These are phyloP conservation scores for Silurus lanzhouensis DNA, from an alignment of 2,797 vertebrate genomes.

Conservation along the genomic window DNA sequence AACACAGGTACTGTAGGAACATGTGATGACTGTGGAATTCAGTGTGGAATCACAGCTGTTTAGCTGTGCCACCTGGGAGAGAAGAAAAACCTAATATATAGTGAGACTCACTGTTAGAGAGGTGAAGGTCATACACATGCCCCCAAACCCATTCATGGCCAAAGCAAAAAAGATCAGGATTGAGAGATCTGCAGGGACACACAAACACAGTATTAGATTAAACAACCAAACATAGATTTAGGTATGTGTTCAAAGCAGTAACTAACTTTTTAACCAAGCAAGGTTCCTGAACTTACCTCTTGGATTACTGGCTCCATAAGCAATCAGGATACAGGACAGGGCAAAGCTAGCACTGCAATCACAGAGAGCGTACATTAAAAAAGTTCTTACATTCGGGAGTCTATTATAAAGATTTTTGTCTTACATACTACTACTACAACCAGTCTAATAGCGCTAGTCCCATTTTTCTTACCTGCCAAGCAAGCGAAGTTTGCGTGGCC, in stretches of 20 bases:
- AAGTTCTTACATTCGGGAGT: neutral
- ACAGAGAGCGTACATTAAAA: constrained; percentile 17
- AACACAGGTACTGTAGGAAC: neutral
- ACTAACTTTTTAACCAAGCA: neutral
- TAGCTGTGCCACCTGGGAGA: neutral
- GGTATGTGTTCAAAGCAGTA: no score
- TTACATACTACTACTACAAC: neutral
- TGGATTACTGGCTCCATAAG: constrained; percentile 91
- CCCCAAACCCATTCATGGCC: constrained; percentile 94
- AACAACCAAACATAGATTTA: neutral
- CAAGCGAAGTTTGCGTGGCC: constrained; percentile 91
- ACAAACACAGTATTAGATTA: constrained; percentile 21
- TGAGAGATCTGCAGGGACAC: constrained; percentile 81
- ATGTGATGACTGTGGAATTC: neutral
- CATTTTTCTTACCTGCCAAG: constrained; percentile 87
- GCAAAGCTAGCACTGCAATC: constrained; percentile 89
- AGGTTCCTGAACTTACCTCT: constrained; percentile 75
- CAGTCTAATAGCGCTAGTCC: neutral
- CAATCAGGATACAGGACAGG: constrained; percentile 92
- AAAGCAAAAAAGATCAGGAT: constrained; percentile 95
- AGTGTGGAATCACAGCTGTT: neutral
- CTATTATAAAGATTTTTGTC: neutral
- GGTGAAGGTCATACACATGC: constrained; percentile 99
- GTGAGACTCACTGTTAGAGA: constrained; percentile 88
- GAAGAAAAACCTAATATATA: neutral